These are phyloP conservation scores for Camptogramma bilineatum DNA, from an alignment of 2,888 invertebrate genomes.

Conservation along the genomic window DNA sequence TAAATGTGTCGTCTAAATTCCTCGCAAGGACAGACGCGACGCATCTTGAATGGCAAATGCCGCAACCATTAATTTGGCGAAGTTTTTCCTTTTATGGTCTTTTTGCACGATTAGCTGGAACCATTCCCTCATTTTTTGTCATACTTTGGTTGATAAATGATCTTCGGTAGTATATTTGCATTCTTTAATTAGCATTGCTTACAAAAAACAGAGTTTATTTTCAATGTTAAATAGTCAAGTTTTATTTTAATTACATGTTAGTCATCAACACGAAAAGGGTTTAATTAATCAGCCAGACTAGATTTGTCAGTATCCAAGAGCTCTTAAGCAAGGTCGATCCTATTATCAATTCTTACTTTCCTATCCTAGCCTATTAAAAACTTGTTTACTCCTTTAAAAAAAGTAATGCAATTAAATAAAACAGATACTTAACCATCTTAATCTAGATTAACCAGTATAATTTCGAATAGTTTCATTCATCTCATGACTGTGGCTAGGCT, in stretches of 20 bases:
- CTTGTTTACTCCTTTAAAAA: too few relatives aligned
- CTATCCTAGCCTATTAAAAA: too few relatives aligned
- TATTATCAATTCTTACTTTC: too few relatives aligned
- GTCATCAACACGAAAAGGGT: too few relatives aligned
- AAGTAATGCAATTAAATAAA: too few relatives aligned
- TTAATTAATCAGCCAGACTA: too few relatives aligned
- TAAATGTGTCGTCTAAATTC: constrained; percentile 23
- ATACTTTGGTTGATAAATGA: constrained; percentile 8
- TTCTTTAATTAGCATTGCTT: neutral
- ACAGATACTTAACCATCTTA: constrained; percentile 2
- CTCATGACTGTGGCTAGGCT: constrained; percentile 33
- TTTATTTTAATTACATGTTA: too few relatives aligned
- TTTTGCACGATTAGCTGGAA: constrained; percentile 5
- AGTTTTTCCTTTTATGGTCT: constrained; percentile 19
- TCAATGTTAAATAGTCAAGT: too few relatives aligned
- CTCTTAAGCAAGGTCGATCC: too few relatives aligned
- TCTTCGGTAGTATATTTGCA: constrained; percentile 9
- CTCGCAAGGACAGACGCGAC: constrained; percentile 25
- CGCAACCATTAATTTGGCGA: neutral
- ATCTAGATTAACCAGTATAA: constrained; percentile 18
- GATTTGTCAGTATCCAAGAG: too few relatives aligned
- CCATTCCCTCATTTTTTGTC: constrained; percentile 2
- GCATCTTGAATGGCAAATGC: constrained; percentile 26
- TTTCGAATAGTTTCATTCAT: constrained; percentile 53
- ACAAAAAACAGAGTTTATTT: too few relatives aligned